These are phyloP conservation scores for Ophraella communa DNA, from an alignment of 2,888 invertebrate genomes.

Conservation along the genomic window DNA sequence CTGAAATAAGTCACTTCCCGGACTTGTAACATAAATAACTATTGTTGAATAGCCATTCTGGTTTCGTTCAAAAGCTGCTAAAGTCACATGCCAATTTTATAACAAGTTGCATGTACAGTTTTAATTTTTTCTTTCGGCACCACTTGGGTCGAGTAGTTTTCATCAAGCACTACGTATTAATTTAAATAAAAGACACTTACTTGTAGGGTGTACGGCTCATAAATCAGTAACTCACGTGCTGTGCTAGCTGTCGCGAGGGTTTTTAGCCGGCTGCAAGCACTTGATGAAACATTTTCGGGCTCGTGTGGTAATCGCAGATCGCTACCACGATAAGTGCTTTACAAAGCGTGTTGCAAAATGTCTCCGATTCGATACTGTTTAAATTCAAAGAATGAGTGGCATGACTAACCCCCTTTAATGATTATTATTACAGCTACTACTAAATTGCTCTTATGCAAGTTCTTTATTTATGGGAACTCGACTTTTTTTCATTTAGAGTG, in stretches of 20 bases:
- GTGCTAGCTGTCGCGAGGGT: conserved; percentile 28
- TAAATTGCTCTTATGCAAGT: conserved; percentile 43
- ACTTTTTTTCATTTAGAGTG: conserved; percentile 2
- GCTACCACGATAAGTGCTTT: conserved; percentile 41
- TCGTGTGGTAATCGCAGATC: conserved; percentile 38
- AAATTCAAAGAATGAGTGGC: conserved; percentile 51
- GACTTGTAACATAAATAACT: too few species aligned
- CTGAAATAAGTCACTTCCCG: too few species aligned
- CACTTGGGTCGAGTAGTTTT: not conserved
- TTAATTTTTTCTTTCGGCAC: not conserved
- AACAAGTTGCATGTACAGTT: not conserved
- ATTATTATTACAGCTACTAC: conserved; percentile 20
- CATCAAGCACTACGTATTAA: conserved; percentile 8
- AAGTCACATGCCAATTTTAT: not conserved
- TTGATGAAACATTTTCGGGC: conserved; percentile 30
- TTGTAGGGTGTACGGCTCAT: conserved; percentile 36
- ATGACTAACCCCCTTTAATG: conserved; percentile 48
- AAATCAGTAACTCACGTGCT: conserved; percentile 47
- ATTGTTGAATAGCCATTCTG: not conserved
- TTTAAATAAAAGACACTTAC: conserved; percentile 30
- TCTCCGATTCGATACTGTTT: conserved; percentile 54
- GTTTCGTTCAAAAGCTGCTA: too few species aligned
- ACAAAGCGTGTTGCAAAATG: conserved; percentile 49
- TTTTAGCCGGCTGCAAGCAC: conserved; percentile 39
- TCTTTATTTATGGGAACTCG: conserved; percentile 23